Conservation (phyloP, 2,797 vertebrate species). For the Eleutherodactylus coqui region DNA sequence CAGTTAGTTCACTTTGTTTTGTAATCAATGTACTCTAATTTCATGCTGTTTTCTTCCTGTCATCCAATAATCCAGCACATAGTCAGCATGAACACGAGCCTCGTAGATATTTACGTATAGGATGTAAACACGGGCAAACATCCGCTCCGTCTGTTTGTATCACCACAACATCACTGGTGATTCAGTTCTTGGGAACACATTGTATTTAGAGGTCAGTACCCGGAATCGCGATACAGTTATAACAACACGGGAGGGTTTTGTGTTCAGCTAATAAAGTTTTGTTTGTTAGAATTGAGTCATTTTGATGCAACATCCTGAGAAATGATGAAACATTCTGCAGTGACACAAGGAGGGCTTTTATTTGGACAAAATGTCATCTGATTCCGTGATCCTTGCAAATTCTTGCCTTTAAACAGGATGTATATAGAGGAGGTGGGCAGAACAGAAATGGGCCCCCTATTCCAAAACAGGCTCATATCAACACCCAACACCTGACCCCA, state of each 20-base stretch:
- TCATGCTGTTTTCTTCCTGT: not conserved
- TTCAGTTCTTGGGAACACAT: not conserved
- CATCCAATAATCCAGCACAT: not conserved
- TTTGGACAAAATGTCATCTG: not conserved
- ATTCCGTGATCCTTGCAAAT: not conserved
- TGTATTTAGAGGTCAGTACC: too few species aligned
- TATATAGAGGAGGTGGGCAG: not conserved
- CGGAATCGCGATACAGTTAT: not conserved
- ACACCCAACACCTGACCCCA: too few species aligned
- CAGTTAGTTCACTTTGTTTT: too few species aligned
- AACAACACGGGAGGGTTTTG: not conserved
- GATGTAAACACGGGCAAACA: conserved; percentile 42
- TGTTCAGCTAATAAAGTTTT: conserved; percentile 1
- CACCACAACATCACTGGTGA: conserved; percentile 2
- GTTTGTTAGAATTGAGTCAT: not conserved
- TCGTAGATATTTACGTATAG: not conserved
- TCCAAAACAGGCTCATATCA: too few species aligned
- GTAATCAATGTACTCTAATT: too few species aligned
- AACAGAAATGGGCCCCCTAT: not conserved
- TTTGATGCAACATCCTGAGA: conserved; percentile 32
- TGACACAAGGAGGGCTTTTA: not conserved
- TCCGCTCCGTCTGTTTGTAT: conserved; percentile 34
- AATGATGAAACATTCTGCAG: not conserved
- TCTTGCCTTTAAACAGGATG: not conserved
- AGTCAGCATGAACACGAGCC: not conserved